phyloP scores from a whole-genome alignment of 2,113 vertebrate genomes.

The Bambusicola thoracicus region DNA sequence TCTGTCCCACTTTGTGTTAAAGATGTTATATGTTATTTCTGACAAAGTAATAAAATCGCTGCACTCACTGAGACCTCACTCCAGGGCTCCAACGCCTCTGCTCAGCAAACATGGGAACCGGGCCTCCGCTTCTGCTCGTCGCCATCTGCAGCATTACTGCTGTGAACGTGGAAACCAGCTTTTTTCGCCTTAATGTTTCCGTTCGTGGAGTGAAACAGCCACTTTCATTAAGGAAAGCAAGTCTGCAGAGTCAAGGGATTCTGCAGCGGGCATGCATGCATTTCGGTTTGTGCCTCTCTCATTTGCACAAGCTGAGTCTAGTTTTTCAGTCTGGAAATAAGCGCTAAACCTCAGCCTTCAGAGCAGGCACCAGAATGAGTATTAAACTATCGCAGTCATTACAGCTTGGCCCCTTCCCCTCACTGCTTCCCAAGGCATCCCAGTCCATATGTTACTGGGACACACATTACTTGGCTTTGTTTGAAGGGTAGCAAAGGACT shows the following conservation, averaged over 20 bases:
- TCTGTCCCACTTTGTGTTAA: slow-evolving; percentile 9
- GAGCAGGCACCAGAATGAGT: rapidly evolving
- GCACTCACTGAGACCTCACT: neutral
- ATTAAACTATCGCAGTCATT: neutral
- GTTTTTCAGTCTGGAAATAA: neutral
- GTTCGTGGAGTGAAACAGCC: neutral
- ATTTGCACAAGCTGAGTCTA: neutral
- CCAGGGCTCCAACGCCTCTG: neutral
- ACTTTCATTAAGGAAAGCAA: neutral
- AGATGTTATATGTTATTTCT: slow-evolving; percentile 25
- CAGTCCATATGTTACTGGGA: rapidly evolving
- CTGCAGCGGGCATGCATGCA: neutral
- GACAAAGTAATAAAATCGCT: slow-evolving; percentile 19
- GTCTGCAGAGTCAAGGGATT: neutral
- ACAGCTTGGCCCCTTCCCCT: neutral
- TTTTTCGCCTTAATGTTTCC: neutral
- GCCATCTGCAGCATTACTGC: neutral
- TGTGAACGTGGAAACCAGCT: neutral
- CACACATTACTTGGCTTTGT: rapidly evolving
- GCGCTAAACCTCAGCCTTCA: neutral
- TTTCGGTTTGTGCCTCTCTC: neutral
- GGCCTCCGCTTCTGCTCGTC: neutral
- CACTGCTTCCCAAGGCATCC: neutral
- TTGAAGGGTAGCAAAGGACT: neutral
- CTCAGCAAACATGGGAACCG: neutral